Evolutionary conservation across 2,888 invertebrate genomes (phyloP).

Genomic region (Luperina nickerlii): DNA sequence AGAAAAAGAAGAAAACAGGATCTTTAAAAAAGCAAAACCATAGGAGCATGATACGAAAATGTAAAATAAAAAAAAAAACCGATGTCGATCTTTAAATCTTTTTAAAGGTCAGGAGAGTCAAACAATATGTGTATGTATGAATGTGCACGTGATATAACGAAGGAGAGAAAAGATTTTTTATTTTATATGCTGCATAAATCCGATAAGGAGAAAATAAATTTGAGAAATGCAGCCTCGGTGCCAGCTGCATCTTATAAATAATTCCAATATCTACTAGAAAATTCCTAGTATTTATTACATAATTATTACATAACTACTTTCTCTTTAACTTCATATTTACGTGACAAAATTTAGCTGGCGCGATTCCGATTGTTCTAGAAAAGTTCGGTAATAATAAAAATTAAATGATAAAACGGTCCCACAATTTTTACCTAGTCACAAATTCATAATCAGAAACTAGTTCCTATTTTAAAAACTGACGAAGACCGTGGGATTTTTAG

Average conservation of each 20-base stretch:
- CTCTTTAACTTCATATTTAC: neutral
- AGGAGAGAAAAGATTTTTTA: neutral
- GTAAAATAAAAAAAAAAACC: neutral
- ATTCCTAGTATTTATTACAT: constrained; percentile 4
- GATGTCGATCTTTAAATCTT: neutral
- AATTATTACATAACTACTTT: constrained; percentile 18
- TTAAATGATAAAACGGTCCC: neutral
- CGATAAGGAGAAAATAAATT: constrained; percentile 7
- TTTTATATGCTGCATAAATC: constrained; percentile 10
- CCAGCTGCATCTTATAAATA: constrained; percentile 31
- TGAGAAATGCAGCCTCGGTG: neutral
- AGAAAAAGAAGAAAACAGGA: neutral
- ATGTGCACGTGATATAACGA: neutral
- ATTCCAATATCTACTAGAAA: constrained; percentile 12
- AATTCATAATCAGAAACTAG: constrained; percentile 22
- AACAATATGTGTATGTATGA: neutral
- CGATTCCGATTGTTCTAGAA: neutral
- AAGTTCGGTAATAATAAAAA: neutral
- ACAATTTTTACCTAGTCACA: constrained; percentile 16
- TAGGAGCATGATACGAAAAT: neutral
- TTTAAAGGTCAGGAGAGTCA: constrained; percentile 4
- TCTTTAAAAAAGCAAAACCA: constrained; percentile 3
- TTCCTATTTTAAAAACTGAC: constrained; percentile 43
- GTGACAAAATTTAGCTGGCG: neutral
- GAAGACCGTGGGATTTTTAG: constrained; percentile 75